These are phyloP conservation scores for Bovichtus diacanthus DNA, from an alignment of 2,797 vertebrate species.

Conservation along the genomic window DNA sequence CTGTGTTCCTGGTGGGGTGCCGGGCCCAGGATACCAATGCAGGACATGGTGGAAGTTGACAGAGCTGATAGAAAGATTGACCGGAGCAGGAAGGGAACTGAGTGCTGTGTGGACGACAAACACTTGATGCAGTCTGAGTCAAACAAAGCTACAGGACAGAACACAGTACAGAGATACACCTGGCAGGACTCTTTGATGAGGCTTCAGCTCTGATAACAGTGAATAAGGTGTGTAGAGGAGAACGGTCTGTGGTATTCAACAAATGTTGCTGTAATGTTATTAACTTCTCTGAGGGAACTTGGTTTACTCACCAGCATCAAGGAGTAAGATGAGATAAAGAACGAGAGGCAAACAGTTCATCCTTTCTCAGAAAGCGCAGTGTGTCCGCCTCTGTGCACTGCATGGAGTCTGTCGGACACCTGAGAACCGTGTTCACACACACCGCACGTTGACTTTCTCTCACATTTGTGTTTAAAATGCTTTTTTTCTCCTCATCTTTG, in stretches of 20 bases:
- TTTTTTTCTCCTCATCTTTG: background rate
- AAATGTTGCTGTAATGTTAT: background rate
- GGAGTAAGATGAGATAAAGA: constrained; percentile 6
- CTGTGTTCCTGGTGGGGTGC: constrained; percentile 47
- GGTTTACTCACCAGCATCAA: constrained; percentile 42
- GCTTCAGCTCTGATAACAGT: background rate
- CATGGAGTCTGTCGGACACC: background rate
- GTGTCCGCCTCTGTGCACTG: background rate
- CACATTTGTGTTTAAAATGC: too few species aligned
- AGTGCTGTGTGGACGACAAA: constrained; percentile 30
- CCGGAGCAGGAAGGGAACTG: constrained; percentile 42
- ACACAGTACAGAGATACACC: constrained; percentile 5
- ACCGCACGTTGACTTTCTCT: too few species aligned
- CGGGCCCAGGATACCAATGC: constrained; percentile 56
- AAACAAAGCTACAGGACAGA: background rate
- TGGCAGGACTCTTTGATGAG: background rate
- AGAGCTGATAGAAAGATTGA: constrained; percentile 30
- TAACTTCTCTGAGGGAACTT: background rate
- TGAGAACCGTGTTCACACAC: background rate
- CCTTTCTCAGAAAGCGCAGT: constrained; percentile 4
- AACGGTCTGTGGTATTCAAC: background rate
- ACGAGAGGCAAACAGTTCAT: constrained; percentile 17
- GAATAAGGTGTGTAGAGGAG: background rate
- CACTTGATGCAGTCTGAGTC: background rate
- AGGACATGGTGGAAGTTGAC: constrained; percentile 59